Conservation (phyloP, 2,888 invertebrate species). For the Caenorhabditis imperialis region DNA sequence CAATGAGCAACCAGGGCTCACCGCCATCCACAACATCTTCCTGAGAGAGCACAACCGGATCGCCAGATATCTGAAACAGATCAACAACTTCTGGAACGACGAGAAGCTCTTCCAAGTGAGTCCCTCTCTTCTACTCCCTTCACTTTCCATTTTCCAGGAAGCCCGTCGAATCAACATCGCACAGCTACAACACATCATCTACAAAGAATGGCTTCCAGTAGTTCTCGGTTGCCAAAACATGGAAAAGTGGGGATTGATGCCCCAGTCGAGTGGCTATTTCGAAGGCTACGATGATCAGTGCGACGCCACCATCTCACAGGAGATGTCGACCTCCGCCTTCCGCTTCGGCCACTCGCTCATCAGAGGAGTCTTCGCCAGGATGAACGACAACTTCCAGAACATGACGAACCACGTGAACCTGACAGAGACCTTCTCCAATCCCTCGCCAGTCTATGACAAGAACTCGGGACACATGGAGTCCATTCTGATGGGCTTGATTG, state of each 20-base stretch:
- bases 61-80: constrained; percentile 68
- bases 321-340: constrained; percentile 86
- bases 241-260: constrained; percentile 88
- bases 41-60: constrained; percentile 77
- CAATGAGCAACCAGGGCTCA: constrained; percentile 77
- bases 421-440: constrained; percentile 73
- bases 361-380: constrained; percentile 85
- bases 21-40: constrained; percentile 76
- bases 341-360: constrained; percentile 84
- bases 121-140: neutral
- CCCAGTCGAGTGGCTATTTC: constrained; percentile 82
- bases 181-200: constrained; percentile 82
- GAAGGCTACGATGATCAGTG: constrained; percentile 83
- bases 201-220: constrained; percentile 83
- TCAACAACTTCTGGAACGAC: constrained; percentile 79
- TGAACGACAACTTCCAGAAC: constrained; percentile 69
- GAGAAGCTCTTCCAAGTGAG: constrained; percentile 78
- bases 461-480: constrained; percentile 77
- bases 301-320: constrained; percentile 87
- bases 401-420: constrained; percentile 57
- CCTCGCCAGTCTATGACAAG: constrained; percentile 71
- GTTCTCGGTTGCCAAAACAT: constrained; percentile 88
- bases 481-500: constrained; percentile 77
- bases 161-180: constrained; percentile 79
- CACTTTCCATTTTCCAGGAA: constrained; percentile 73